A percentile compares a stretch with the other conserved stretches of the same genome.
phyloP scores from a whole-genome alignment of 2,888 invertebrate genomes.

The Uropetala carovei region DNA sequence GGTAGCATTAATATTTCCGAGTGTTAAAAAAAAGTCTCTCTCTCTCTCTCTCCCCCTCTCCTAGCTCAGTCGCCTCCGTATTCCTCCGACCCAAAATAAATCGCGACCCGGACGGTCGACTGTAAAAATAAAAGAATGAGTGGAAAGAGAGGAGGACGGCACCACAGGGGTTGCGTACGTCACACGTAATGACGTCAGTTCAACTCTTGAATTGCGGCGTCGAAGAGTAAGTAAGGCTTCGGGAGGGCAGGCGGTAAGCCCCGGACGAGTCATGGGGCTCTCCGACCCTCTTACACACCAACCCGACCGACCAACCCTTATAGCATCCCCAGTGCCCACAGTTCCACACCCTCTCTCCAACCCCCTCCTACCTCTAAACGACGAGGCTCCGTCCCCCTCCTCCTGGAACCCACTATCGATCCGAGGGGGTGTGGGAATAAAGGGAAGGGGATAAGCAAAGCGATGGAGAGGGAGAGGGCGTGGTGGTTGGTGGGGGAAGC shows the following conservation, averaged over 20 bases:
- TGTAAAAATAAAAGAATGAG: too few species aligned
- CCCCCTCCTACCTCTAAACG: background rate
- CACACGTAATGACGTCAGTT: background rate
- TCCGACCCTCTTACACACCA: background rate
- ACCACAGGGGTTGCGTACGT: background rate
- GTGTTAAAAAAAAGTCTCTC: too few species aligned
- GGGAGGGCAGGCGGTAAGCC: background rate
- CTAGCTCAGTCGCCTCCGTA: too few species aligned
- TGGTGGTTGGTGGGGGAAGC: background rate
- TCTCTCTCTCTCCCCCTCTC: too few species aligned
- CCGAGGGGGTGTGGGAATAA: background rate
- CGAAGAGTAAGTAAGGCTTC: slow-evolving; percentile 13
- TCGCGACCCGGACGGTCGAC: too few species aligned
- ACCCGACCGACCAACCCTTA: background rate
- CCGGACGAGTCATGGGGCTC: background rate
- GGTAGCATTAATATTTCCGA: too few species aligned
- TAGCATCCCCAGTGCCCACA: background rate
- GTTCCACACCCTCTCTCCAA: background rate
- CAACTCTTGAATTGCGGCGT: background rate
- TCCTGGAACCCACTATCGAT: background rate
- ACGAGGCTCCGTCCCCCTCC: background rate
- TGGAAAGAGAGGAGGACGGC: background rate
- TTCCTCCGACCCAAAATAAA: too few species aligned
- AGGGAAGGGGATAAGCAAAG: too few species aligned
- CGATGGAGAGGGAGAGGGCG: too few species aligned